Conservation (phyloP, 2,797 vertebrate genomes). For the Helicolenus hilgendorfi region DNA sequence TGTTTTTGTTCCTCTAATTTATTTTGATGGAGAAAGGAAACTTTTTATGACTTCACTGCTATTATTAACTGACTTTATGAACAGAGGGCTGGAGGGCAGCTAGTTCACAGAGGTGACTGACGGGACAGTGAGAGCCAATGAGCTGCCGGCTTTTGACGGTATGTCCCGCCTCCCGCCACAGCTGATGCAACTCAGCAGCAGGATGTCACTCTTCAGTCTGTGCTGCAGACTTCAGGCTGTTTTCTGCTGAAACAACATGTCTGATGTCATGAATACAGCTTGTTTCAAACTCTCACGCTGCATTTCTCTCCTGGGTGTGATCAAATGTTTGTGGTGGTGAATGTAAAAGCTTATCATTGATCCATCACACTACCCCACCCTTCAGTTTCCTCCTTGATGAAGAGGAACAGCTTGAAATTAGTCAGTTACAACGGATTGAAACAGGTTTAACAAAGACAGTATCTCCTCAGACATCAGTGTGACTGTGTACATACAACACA, state of each 20-base stretch:
- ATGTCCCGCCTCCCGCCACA: constrained; percentile 44
- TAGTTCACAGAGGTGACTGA: constrained; percentile 3
- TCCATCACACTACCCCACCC: not conserved
- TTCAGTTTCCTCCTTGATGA: not conserved
- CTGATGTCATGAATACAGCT: not conserved
- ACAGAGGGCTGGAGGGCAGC: not conserved
- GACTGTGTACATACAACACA: no score
- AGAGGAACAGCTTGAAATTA: not conserved
- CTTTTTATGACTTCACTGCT: constrained; percentile 38
- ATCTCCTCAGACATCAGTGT: not conserved
- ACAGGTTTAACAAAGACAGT: not conserved
- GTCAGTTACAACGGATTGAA: not conserved
- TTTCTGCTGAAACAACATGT: not conserved
- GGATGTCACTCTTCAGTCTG: constrained; percentile 61
- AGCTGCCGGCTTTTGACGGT: constrained; percentile 5
- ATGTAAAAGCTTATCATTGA: not conserved
- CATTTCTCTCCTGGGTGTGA: not conserved
- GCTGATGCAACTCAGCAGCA: constrained; percentile 83
- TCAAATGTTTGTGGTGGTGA: not conserved
- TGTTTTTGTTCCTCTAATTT: not conserved
- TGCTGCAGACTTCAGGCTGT: not conserved
- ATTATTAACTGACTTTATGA: constrained; percentile 40
- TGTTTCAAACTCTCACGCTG: not conserved
- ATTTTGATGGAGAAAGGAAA: constrained; percentile 15
- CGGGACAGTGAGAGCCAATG: constrained; percentile 22